phyloP scores from a whole-genome alignment of 2,797 vertebrate genomes.

The Muscicapa comitata region DNA sequence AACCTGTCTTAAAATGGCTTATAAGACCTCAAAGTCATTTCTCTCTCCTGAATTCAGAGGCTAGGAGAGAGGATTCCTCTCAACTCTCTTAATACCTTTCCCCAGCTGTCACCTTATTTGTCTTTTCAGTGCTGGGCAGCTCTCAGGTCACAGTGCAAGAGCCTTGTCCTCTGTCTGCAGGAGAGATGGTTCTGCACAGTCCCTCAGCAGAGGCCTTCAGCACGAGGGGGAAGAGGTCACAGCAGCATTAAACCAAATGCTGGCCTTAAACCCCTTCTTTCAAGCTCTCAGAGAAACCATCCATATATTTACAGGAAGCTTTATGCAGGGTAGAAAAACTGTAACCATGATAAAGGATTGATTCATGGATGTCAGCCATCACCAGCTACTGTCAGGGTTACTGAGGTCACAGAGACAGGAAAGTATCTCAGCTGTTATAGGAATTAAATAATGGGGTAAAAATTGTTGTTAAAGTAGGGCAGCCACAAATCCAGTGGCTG shows the following conservation, averaged over 20 bases:
- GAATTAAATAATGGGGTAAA: not conserved
- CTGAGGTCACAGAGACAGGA: not conserved
- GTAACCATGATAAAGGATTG: not conserved
- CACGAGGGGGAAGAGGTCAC: accelerated
- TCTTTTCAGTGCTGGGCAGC: not conserved
- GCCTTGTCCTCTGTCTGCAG: not conserved
- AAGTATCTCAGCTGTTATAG: not conserved
- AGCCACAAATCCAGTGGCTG: not conserved
- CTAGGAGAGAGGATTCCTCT: not conserved
- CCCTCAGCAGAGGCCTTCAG: not conserved
- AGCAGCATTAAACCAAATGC: not conserved
- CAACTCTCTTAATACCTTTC: not conserved
- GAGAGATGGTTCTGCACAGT: not conserved
- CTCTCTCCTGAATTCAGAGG: not conserved
- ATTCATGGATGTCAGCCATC: not conserved
- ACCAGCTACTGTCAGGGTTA: not conserved
- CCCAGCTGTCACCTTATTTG: not conserved
- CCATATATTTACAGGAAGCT: not conserved
- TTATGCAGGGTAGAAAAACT: not conserved
- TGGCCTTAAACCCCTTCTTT: not conserved
- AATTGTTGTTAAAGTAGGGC: not conserved
- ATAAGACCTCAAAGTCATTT: accelerated
- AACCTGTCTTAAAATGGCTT: not conserved
- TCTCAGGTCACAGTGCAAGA: not conserved
- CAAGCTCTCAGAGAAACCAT: not conserved